phyloP scores from a whole-genome alignment of 2,113 vertebrate genomes.

The Tiliqua scincoides region DNA sequence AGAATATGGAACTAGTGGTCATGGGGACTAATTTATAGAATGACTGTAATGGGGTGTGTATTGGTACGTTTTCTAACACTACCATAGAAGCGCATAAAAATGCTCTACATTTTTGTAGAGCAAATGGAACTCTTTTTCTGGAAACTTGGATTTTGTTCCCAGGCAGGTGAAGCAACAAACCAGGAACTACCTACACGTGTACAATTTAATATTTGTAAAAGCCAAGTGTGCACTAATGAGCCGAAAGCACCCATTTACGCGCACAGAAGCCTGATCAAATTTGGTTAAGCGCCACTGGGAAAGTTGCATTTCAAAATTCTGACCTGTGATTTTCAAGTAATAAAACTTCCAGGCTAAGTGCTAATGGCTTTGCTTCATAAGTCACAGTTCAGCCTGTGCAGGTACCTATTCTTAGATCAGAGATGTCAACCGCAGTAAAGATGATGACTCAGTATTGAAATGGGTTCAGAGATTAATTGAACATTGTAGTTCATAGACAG shows the following conservation, averaged over 20 bases:
- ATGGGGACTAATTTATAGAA: not conserved
- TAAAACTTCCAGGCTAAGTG: constrained; percentile 20
- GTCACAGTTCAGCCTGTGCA: constrained; percentile 1
- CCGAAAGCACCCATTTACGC: not conserved
- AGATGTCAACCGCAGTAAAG: constrained; percentile 5
- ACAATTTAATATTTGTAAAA: not conserved
- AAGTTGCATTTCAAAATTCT: constrained; percentile 9
- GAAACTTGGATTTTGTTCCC: not conserved
- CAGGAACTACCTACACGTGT: not conserved
- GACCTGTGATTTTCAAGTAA: constrained; percentile 8
- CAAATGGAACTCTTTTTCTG: not conserved
- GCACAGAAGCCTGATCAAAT: not conserved
- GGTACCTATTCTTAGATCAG: constrained; percentile 37
- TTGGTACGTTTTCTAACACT: not conserved
- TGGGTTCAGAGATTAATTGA: constrained; percentile 34
- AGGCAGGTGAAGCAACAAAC: not conserved
- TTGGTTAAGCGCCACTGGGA: not conserved
- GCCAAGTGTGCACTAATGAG: not conserved
- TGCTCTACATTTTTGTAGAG: not conserved
- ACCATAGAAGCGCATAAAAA: not conserved
- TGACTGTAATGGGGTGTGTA: not conserved
- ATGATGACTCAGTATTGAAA: constrained; percentile 26
- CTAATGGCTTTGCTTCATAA: not conserved
- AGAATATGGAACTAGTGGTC: not conserved
- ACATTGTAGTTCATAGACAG: constrained; percentile 27